Evolutionary conservation across 2,797 vertebrate species (phyloP).

Genomic region (Oryzias sinensis): DNA sequence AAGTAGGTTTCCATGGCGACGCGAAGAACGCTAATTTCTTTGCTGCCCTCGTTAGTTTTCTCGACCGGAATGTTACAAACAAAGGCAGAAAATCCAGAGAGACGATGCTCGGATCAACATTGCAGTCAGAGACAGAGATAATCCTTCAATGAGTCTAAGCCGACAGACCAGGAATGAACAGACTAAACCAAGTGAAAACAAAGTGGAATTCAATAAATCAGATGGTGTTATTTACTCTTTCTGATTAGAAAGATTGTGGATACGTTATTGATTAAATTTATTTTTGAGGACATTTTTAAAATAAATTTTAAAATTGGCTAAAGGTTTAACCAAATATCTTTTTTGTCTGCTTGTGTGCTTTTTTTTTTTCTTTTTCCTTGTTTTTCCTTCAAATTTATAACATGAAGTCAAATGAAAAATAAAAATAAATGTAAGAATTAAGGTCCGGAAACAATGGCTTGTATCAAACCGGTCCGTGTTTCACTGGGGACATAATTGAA

Average conservation of each 20-base stretch:
- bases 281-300: too few relatives aligned
- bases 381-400: too few relatives aligned
- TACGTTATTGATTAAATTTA: too few relatives aligned
- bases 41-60: background rate
- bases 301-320: too few relatives aligned
- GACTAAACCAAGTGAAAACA: background rate
- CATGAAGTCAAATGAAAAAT: too few relatives aligned
- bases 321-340: too few relatives aligned
- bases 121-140: conserved; percentile 51
- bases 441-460: background rate
- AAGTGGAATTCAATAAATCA: too few relatives aligned
- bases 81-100: background rate
- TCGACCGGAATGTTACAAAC: background rate
- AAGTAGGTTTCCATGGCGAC: conserved; percentile 64
- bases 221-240: too few relatives aligned
- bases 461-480: conserved; percentile 22
- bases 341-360: too few relatives aligned
- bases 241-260: too few relatives aligned
- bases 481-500: conserved; percentile 36
- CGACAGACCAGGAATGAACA: conserved; percentile 43
- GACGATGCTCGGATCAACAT: conserved; percentile 24
- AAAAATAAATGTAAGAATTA: background rate
- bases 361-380: too few relatives aligned
- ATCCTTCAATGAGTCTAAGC: conserved; percentile 55
- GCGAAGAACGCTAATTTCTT: conserved; percentile 11